Evolutionary conservation across 2,113 vertebrate genomes (phyloP).

Genomic region (Nycticebus coucang): DNA sequence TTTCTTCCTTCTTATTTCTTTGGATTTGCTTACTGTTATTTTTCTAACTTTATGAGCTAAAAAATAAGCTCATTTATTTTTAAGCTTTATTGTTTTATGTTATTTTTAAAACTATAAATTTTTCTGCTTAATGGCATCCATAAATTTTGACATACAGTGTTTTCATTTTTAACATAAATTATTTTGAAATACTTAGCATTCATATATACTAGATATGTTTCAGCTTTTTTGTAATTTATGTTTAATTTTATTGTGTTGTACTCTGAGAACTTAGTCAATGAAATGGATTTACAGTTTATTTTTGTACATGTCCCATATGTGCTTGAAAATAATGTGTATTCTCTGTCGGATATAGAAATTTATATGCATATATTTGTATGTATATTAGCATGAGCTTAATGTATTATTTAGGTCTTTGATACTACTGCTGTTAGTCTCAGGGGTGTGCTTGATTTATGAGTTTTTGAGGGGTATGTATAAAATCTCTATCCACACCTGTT

Average conservation of each 20-base stretch:
- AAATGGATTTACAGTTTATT: slow-evolving; percentile 10
- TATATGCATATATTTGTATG: neutral
- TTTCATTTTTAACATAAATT: slow-evolving; percentile 27
- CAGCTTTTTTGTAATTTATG: slow-evolving; percentile 5
- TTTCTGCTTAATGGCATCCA: neutral
- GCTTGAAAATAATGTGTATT: neutral
- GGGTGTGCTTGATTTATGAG: neutral
- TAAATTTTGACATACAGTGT: neutral
- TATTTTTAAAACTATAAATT: neutral
- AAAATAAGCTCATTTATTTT: neutral
- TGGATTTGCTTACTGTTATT: neutral
- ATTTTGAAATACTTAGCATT: slow-evolving; percentile 26
- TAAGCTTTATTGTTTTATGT: neutral
- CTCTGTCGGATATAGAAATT: neutral
- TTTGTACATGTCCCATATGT: neutral
- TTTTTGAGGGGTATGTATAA: neutral
- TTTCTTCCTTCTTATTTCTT: slow-evolving; percentile 1
- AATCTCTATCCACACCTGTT: neutral
- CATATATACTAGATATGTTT: neutral
- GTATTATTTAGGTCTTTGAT: neutral
- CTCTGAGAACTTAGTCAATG: neutral
- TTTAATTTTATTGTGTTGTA: slow-evolving; percentile 18
- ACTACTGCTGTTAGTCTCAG: too few relatives aligned
- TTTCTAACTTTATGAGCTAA: neutral
- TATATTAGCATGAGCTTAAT: neutral